Conservation (phyloP, 2,888 invertebrate species). For the Pristionchus maxplancki region DNA sequence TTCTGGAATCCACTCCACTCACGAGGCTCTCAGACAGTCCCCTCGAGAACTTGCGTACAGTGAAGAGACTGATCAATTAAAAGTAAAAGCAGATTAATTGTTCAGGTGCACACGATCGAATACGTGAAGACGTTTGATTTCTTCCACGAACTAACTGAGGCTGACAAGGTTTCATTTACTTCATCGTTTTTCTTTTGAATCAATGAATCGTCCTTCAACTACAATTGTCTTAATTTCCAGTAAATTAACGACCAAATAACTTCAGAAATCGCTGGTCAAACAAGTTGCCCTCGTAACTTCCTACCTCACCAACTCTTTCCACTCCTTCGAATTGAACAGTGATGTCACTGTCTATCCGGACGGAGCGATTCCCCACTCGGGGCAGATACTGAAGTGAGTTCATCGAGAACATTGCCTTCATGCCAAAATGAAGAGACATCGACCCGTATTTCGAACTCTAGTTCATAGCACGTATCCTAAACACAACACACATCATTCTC, state of each 20-base stretch:
- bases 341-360: conserved; percentile 60
- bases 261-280: conserved; percentile 1
- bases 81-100: too few species aligned
- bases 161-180: conserved; percentile 46
- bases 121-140: conserved; percentile 43
- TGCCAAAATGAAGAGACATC: too few species aligned
- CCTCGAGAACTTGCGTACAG: too few species aligned
- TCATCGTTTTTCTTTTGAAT: too few species aligned
- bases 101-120: conserved; percentile 37
- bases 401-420: too few species aligned
- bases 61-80: too few species aligned
- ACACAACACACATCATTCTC: too few species aligned
- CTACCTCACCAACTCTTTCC: conserved; percentile 58
- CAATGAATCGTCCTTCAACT: too few species aligned
- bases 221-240: too few species aligned
- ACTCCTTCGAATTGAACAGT: conserved; percentile 59
- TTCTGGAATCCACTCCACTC: background rate
- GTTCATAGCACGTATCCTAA: too few species aligned
- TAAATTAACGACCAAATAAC: background rate
- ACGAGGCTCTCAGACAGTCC: too few species aligned
- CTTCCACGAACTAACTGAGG: conserved; percentile 15
- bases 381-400: conserved; percentile 8
- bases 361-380: conserved; percentile 58
- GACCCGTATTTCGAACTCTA: too few species aligned
- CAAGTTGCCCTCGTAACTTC: conserved; percentile 54